Conservation (phyloP, 1,140 invertebrate genomes). For the Trialeurodes vaporariorum region DNA sequence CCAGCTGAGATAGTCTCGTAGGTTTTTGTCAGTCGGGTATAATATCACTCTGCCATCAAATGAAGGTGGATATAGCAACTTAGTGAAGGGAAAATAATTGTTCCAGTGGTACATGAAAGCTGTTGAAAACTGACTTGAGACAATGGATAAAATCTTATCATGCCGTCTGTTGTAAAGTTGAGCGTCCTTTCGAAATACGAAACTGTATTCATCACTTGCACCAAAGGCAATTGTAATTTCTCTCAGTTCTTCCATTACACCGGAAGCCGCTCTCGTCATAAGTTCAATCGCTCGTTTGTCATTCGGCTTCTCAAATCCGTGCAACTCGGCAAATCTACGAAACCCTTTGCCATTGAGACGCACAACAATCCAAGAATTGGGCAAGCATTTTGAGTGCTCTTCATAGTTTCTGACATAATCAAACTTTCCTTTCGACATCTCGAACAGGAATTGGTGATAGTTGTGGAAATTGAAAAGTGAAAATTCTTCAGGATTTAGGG, state of each 20-base stretch:
- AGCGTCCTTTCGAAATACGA: slow-evolving; percentile 70
- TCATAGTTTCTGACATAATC: slow-evolving; percentile 80
- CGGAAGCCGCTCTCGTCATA: slow-evolving; percentile 74
- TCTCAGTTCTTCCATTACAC: slow-evolving; percentile 73
- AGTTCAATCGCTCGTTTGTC: slow-evolving; percentile 67
- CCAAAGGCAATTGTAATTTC: slow-evolving; percentile 80
- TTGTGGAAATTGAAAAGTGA: too few species aligned
- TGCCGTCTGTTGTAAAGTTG: slow-evolving; percentile 64
- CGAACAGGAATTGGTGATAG: too few species aligned
- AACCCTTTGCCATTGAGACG: slow-evolving; percentile 86
- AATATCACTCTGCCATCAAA: slow-evolving; percentile 83
- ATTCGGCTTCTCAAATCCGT: slow-evolving; percentile 83
- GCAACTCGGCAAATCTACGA: slow-evolving; percentile 52
- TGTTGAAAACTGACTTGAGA: slow-evolving; percentile 79
- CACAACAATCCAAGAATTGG: slow-evolving; percentile 84
- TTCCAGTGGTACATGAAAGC: slow-evolving; percentile 81
- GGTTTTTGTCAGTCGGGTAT: slow-evolving; percentile 77
- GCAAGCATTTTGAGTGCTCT: slow-evolving; percentile 60
- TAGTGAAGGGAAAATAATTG: slow-evolving; percentile 53
- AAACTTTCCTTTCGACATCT: slow-evolving; percentile 41
- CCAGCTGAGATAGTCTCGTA: slow-evolving; percentile 91
- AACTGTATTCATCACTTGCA: slow-evolving; percentile 95
- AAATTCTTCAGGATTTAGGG: too few species aligned
- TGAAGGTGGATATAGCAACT: slow-evolving; percentile 68
- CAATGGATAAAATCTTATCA: slow-evolving; percentile 69